Evolutionary conservation across 2,888 invertebrate species (phyloP).

Genomic region (Strigamia crassipes): DNA sequence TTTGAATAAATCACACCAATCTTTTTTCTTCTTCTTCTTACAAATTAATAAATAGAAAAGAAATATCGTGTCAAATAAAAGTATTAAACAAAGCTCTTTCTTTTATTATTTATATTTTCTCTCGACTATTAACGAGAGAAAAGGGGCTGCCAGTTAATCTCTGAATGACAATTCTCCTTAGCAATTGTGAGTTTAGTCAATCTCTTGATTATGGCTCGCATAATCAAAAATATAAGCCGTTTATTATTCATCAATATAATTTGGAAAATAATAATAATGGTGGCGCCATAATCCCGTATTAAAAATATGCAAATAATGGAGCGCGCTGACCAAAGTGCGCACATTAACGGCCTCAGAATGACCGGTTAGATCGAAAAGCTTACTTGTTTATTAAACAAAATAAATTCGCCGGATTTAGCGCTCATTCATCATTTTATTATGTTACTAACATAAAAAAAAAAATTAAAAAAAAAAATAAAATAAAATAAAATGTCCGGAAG

Average conservation of each 20-base stretch:
- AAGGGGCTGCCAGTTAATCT: not conserved
- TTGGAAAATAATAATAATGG: not conserved
- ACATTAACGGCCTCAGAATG: no score
- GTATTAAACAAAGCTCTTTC: not conserved
- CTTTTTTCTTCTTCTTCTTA: not conserved
- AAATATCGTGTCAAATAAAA: not conserved
- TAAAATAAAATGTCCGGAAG: no score
- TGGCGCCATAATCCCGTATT: not conserved
- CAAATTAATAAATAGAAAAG: not conserved
- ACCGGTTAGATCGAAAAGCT: no score
- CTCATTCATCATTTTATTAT: no score
- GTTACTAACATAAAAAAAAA: no score
- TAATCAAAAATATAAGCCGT: not conserved
- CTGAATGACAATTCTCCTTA: not conserved
- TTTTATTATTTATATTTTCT: not conserved
- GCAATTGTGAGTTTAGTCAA: not conserved
- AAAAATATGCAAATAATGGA: not conserved
- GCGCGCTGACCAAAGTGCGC: no score
- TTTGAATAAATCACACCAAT: slow-evolving; percentile 37
- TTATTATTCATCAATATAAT: slow-evolving; percentile 11
- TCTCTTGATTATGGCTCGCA: slow-evolving; percentile 12
- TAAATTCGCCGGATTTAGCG: no score
- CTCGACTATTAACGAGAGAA: not conserved
- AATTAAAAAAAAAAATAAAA: no score
- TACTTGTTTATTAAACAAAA: no score